phyloP scores from a whole-genome alignment of 2,113 vertebrate genomes.

The Nestor notabilis region DNA sequence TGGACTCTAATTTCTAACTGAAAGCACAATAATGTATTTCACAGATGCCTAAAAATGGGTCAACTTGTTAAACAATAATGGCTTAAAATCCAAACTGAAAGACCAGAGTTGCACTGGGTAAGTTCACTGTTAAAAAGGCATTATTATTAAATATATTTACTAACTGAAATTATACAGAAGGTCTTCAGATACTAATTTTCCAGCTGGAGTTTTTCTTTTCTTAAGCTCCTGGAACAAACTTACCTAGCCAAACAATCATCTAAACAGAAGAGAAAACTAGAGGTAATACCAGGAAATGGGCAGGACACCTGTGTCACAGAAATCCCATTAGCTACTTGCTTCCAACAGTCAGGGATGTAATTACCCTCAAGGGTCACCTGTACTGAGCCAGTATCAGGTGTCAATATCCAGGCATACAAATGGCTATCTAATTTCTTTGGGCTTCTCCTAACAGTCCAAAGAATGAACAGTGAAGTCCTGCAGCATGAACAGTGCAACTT shows the following conservation, averaged over 20 bases:
- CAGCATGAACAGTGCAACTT: neutral
- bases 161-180: neutral
- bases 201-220: neutral
- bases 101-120: neutral
- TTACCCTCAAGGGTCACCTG: neutral
- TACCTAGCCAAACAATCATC: neutral
- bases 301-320: neutral
- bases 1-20: constrained; percentile 6
- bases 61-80: neutral
- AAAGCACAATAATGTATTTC: constrained; percentile 3
- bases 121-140: neutral
- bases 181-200: neutral
- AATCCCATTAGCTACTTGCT: neutral
- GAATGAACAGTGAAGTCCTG: neutral
- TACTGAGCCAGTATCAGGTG: neutral
- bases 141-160: neutral
- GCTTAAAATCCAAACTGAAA: neutral
- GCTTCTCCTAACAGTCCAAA: neutral
- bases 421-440: neutral
- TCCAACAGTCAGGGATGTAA: neutral
- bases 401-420: neutral
- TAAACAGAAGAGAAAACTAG: neutral
- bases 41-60: constrained; percentile 26
- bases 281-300: neutral
- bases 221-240: neutral